These are phyloP conservation scores for Thecophora atra DNA, from an alignment of 2,888 invertebrate genomes.

Conservation along the genomic window DNA sequence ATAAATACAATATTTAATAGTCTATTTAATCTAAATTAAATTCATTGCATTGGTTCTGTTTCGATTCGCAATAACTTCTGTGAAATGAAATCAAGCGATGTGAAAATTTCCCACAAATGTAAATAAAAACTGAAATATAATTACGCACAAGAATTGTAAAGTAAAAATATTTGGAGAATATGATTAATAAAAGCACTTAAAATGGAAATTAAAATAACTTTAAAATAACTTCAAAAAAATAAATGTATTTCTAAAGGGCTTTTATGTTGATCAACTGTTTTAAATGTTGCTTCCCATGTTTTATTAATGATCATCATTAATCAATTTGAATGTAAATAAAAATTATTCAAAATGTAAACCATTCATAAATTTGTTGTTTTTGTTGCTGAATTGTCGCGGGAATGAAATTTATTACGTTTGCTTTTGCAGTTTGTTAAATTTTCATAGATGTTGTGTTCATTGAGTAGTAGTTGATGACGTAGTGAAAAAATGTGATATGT, in stretches of 20 bases:
- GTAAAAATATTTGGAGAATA: constrained; percentile 31
- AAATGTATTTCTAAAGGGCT: too few relatives aligned
- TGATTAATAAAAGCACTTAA: constrained; percentile 43
- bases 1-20: too few relatives aligned
- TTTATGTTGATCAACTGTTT: too few relatives aligned
- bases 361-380: not conserved
- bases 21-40: too few relatives aligned
- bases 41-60: constrained; percentile 61
- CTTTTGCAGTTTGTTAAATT: not conserved
- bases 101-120: constrained; percentile 33
- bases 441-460: not conserved
- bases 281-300: too few relatives aligned
- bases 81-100: constrained; percentile 36
- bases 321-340: constrained; percentile 36
- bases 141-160: not conserved
- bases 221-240: not conserved
- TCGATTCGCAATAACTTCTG: constrained; percentile 60
- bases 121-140: constrained; percentile 21
- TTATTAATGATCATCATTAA: not conserved
- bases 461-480: not conserved
- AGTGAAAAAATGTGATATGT: not conserved
- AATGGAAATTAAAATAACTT: constrained; percentile 10
- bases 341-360: constrained; percentile 10
- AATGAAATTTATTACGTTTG: not conserved
- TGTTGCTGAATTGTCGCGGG: not conserved